A percentile compares a stretch with the other conserved stretches of the same genome.
Evolutionary conservation across 2,888 invertebrate genomes (phyloP).

Genomic region (Alloscopus bannaensis): DNA sequence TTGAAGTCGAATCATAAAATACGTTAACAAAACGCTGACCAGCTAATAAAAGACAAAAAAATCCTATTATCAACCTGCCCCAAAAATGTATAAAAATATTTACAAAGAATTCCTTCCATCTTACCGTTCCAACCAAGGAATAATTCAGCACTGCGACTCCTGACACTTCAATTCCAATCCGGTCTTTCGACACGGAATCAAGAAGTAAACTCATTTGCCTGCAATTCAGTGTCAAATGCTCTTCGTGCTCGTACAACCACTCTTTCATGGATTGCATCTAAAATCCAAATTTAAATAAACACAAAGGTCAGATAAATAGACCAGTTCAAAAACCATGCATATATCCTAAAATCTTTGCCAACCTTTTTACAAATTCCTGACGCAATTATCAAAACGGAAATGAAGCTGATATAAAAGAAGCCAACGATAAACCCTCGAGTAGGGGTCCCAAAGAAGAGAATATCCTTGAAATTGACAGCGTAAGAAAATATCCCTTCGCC

Average conservation of each 20-base stretch:
- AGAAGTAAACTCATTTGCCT: conserved; percentile 30
- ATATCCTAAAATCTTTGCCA: no score
- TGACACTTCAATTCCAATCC: conserved; percentile 29
- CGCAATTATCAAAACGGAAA: conserved; percentile 12
- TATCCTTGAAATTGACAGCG: conserved; percentile 48
- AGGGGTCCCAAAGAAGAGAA: conserved; percentile 38
- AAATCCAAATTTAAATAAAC: conserved; percentile 1
- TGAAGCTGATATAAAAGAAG: conserved; percentile 27
- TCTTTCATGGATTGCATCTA: conserved; percentile 35
- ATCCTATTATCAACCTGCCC: neutral
- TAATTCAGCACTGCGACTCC: conserved; percentile 39
- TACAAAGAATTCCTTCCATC: neutral
- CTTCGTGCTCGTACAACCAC: conserved; percentile 51
- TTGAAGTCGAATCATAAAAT: conserved; percentile 43
- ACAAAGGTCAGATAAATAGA: neutral
- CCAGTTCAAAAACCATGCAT: neutral
- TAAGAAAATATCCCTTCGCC: conserved; percentile 52
- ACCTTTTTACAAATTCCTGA: conserved; percentile 49
- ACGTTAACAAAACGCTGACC: conserved; percentile 44
- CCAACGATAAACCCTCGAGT: conserved; percentile 32
- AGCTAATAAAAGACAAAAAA: conserved; percentile 22
- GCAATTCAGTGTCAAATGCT: conserved; percentile 30
- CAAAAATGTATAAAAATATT: neutral
- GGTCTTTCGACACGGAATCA: conserved; percentile 43
- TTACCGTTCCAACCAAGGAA: conserved; percentile 56